Percentiles rank a stretch among this genome's conserved stretches.
phyloP scores from a whole-genome alignment of 2,797 vertebrate genomes.

The Lithobates pipiens region DNA sequence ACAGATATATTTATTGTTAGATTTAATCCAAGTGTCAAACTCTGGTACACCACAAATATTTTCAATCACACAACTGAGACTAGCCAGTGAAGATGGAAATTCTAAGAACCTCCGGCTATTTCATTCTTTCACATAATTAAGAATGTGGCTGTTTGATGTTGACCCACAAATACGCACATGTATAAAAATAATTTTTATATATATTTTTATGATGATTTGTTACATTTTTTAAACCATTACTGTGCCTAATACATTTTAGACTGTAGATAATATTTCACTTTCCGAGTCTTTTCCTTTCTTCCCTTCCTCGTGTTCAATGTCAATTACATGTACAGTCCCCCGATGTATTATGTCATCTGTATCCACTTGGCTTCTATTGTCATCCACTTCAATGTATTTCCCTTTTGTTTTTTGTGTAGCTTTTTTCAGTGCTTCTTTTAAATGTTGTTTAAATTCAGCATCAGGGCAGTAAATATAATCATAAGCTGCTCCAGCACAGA shows the following conservation, averaged over 20 bases:
- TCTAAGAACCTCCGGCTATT: no score
- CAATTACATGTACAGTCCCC: constrained; percentile 79
- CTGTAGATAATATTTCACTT: constrained; percentile 87
- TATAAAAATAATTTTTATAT: not conserved
- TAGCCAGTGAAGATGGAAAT: no score
- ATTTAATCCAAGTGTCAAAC: no score
- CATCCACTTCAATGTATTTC: constrained; percentile 87
- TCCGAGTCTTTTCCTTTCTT: constrained; percentile 85
- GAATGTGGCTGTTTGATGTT: not conserved
- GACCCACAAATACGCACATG: not conserved
- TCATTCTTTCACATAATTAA: not conserved
- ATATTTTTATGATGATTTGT: not conserved
- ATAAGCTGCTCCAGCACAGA: constrained; percentile 87
- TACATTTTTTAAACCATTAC: not conserved
- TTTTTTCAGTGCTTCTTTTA: constrained; percentile 84
- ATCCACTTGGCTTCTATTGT: constrained; percentile 77
- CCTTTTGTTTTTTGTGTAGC: constrained; percentile 79
- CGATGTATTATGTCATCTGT: constrained; percentile 80
- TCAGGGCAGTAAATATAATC: constrained; percentile 93
- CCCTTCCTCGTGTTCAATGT: constrained; percentile 77
- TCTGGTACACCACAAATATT: no score
- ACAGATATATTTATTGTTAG: no score
- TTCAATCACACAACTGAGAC: no score
- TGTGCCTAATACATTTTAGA: constrained; percentile 80
- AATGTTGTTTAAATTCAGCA: constrained; percentile 79